Evolutionary conservation across 2,113 vertebrate genomes (phyloP), one percentile per base, ranked within the genome.

Genomic region (Phalacrocorax pelagicus): DNA sequence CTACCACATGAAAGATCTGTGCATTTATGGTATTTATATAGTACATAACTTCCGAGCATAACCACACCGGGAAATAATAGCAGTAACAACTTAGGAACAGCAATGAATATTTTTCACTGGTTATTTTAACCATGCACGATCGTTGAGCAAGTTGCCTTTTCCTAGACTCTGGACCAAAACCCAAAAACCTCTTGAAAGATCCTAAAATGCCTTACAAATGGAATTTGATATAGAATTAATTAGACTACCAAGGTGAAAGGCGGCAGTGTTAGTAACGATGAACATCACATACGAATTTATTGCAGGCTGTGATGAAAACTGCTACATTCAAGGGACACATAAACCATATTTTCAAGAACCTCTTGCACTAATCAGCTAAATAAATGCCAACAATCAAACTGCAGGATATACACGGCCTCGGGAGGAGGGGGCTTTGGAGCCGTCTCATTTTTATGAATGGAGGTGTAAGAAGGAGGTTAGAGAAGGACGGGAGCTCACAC

Each of bases 391-490:
- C 83, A 88, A 81, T 79, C 81, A 70, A 94, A 79, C 73, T 32
- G 49, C 2, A 2, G 44, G 71, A 87, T 63, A 83, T 49, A 52
- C n/a, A 27, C 13, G 23, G 73, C 52, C 74, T 63, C 32, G 2
- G 77, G 61, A 89, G 46, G 19, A 81, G 44, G 38, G 84, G 94
- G 70, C 46, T 46, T 72, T 42, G 46, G 49, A 84, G 29, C 32
- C 71, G 20, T 15, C 90, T 79, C 40, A 11, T 63, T 95, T 84
- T 92, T 95, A 80, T 87, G 83, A 95, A 96, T 94, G 70, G 23
- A 95, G 32, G 58, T 70, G 5, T 18, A 82, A 62, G 70, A 46
- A 86, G 47, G 71, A 73, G 66, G 55, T 55, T 77, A 73, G 77
- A 29, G 51, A 86, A 83, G 44, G 86, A 84, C 52, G 80, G 74